Base-by-base conservation (phyloP, 2,797 vertebrate genomes). In the Hozukius guyotensis region DNA sequence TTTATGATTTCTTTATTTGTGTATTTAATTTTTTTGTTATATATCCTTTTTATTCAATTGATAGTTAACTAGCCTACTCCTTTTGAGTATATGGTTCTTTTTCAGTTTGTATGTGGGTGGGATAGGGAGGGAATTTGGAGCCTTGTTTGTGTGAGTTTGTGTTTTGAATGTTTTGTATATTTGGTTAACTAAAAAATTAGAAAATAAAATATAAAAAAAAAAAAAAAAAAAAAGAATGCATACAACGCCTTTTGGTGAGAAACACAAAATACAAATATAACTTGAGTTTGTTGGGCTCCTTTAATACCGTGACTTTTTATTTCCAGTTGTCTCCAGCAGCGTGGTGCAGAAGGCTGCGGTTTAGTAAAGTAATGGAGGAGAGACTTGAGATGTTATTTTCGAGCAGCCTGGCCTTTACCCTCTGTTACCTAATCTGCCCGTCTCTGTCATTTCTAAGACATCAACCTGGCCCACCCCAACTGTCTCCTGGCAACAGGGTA, bases 401-500 rank as follows among this genome's bases (percentile, higher is more conserved):
- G 55, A 56, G 49, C 24, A 5, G 29, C 46, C n/a, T 32, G 81
- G 65, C 81, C 80, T 52, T 52, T 20, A n/a, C 49, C 49, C 49
- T 52, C 20, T 52, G 75, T 75, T 85, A 89, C 89, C 71, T 87
- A 46, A 46, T 46, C 83, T 87, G 77, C 75, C 87, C 69, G 12
- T 82, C 80, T 81, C 78, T 84, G 87, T 87, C 86, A 81, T 72
- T 38, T 80, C 78, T 78, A 34, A 87, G 80, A 82, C 87, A 87
- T 90, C 87, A 88, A 67, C 72, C 75, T 75, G 16, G 69, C 84
- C 84, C 79, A 65, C 81, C 78, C 69, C 1, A 80, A 56, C 85
- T 46, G 94, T 95, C 84, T 93, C 94, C 93, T 85, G 91, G 94
- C 93, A 94, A 95, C 94, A 92, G 84, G 36, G 93, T 94, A 90